Evolutionary conservation across 2,797 vertebrate species (phyloP).

Genomic region (Florisuga fusca): DNA sequence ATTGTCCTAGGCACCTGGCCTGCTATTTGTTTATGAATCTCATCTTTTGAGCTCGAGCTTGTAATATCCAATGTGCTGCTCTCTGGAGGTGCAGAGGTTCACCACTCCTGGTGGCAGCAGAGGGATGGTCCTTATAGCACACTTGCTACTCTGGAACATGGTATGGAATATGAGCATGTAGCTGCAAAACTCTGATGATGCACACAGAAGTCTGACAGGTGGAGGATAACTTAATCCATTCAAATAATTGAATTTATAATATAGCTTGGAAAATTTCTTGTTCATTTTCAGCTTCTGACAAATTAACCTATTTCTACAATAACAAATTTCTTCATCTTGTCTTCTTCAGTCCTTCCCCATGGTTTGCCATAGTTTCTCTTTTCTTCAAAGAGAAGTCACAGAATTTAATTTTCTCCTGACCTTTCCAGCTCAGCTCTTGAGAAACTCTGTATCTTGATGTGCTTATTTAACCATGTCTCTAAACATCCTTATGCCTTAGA

Average conservation of each 20-base stretch:
- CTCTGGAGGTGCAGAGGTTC: neutral
- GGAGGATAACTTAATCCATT: neutral
- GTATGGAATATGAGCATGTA: neutral
- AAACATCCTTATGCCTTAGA: neutral
- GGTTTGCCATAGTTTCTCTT: neutral
- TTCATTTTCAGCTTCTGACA: neutral
- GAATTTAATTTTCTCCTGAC: neutral
- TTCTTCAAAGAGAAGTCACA: neutral
- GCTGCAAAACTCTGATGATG: neutral
- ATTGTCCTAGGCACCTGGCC: neutral
- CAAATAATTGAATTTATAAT: neutral
- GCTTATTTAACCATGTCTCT: slow-evolving; percentile 15
- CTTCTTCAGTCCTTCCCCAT: neutral
- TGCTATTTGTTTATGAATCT: neutral
- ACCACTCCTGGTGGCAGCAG: neutral
- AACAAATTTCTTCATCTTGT: neutral
- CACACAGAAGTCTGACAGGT: neutral
- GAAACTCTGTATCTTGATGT: slow-evolving; percentile 6
- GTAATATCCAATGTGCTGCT: neutral
- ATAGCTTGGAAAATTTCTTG: neutral
- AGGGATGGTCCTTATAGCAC: neutral
- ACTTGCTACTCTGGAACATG: neutral
- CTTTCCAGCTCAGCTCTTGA: slow-evolving; percentile 22
- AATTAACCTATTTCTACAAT: neutral
- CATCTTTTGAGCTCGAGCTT: neutral